Evolutionary conservation across 2,113 vertebrate genomes (phyloP), one percentile per base, ranked within the genome.

Genomic region (Brachyhypopomus gauderio): DNA sequence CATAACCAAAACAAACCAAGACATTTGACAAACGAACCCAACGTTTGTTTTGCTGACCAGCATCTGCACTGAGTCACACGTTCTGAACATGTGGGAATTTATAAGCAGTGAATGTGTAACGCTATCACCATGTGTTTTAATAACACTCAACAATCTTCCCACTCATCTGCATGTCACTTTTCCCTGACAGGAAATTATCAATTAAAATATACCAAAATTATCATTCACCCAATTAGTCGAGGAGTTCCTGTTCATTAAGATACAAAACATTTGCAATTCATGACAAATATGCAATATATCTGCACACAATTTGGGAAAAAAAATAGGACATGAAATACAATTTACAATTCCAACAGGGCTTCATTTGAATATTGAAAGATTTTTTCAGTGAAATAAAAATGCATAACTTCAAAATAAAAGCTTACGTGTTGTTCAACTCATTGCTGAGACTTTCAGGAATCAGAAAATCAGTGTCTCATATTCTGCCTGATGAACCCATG

Each of bases 131-230:
- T 41, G 36, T 52, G 12, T 52, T 45, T 45, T 45, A 45, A 45
- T 52, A 52, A 52, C 45, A 52, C 3, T 52, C 9, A 52, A 52
- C 12, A 11, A 52, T 58, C 41, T 75, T 59, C 38, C 23, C 2
- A 30, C 48, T 38, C 48, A 5, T n/a, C 72, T 71, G 73, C 14
- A 58, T 75, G 25, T 72, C 45, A 14, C 20, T 63, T 74, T 67
- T 27, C 64, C 62, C n/a, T 41, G 36, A 23, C 12, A 63, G n/a
- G n/a, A 76, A 78, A 27, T 30, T 55, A 78, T 83, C 67, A 83
- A 72, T 78, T 78, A 27, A 83, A 78, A 78, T 59, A 48, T 16
- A 77, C 60, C 55, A 20, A 78, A 67, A 83, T 83, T 74, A 78
- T 55, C 81, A 83, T 78, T 67, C 4, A 59, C 30, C 25, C 79